Conservation (phyloP, 2,888 invertebrate genomes). For the Lycia hirtaria region DNA sequence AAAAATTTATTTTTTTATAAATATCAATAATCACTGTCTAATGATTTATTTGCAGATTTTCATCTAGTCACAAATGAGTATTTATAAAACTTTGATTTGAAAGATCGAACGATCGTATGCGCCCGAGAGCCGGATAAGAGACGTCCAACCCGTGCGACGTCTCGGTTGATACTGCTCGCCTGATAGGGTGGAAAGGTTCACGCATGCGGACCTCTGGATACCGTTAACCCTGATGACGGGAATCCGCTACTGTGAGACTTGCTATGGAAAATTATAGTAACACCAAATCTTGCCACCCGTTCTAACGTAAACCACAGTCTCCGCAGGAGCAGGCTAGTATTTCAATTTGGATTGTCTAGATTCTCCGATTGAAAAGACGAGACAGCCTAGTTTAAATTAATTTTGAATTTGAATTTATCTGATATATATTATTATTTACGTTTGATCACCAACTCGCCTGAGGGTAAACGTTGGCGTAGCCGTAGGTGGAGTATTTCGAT, state of each 20-base stretch:
- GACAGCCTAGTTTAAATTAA: no score
- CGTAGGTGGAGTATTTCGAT: no score
- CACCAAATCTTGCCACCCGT: slow-evolving; percentile 5
- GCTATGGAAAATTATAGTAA: slow-evolving; percentile 23
- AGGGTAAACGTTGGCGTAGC: no score
- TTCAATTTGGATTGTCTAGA: background rate
- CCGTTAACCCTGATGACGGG: slow-evolving; percentile 62
- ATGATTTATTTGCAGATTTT: background rate
- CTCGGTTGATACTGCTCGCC: slow-evolving; percentile 66
- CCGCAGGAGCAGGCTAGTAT: background rate
- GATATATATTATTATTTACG: no score
- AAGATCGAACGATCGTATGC: slow-evolving; percentile 21
- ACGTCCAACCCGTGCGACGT: slow-evolving; percentile 60
- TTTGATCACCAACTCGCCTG: no score
- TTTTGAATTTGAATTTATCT: no score
- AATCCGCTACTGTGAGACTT: slow-evolving; percentile 26
- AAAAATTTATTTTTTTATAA: background rate
- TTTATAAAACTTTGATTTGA: slow-evolving; percentile 23
- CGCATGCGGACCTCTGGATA: slow-evolving; percentile 74
- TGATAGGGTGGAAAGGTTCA: slow-evolving; percentile 66
- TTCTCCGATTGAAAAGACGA: no score
- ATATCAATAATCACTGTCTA: slow-evolving; percentile 16
- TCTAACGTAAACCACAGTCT: background rate
- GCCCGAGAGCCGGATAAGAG: slow-evolving; percentile 34
- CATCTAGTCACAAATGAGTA: slow-evolving; percentile 1